These are phyloP conservation scores for Falco biarmicus DNA, from an alignment of 2,797 vertebrate genomes.

Conservation along the genomic window DNA sequence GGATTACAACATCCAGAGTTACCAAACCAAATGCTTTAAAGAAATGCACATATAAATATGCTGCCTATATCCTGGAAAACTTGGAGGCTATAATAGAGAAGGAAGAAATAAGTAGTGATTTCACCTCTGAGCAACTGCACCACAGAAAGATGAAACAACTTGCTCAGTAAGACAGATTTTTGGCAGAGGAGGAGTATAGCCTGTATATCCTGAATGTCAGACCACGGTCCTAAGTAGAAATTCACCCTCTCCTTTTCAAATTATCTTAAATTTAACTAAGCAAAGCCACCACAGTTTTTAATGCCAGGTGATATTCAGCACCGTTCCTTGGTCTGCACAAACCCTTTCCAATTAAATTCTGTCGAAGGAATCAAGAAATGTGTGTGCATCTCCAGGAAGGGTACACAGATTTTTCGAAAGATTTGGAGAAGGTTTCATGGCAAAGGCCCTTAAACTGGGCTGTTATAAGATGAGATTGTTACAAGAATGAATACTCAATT, in stretches of 20 bases:
- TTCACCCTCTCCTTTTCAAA: neutral
- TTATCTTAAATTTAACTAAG: neutral
- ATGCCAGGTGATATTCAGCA: neutral
- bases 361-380: neutral
- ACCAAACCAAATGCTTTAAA: neutral
- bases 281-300: neutral
- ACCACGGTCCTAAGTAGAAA: neutral
- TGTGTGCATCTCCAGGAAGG: fast-evolving
- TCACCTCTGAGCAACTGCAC: neutral
- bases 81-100: neutral
- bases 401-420: neutral
- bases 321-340: neutral
- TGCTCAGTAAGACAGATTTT: neutral
- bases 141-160: neutral
- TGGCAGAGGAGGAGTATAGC: neutral
- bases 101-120: neutral
- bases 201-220: neutral
- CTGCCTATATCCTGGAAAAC: neutral
- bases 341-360: neutral
- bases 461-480: neutral
- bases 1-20: neutral
- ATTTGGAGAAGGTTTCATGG: neutral
- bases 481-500: neutral
- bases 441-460: neutral
- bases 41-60: neutral